Evolutionary conservation across 23 tunicate species (phyloP).

Genomic region (Ciona savignyi): DNA sequence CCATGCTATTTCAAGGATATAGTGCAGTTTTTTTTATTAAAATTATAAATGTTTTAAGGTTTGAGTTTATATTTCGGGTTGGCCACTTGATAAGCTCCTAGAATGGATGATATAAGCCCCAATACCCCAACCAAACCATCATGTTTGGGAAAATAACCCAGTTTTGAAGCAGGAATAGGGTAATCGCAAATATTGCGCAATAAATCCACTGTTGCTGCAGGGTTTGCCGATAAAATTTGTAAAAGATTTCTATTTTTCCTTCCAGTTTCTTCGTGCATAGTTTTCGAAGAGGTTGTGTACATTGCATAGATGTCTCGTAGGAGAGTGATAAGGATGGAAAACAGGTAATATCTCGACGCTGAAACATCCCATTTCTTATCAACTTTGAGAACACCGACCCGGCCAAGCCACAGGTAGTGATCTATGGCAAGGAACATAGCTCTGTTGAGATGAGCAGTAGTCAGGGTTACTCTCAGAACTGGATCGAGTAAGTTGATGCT

Average conservation of each 20-base stretch:
- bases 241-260: neutral
- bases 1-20: no score
- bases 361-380: slow-evolving; percentile 57
- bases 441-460: slow-evolving; percentile 51
- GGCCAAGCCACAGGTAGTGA: slow-evolving; percentile 82
- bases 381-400: slow-evolving; percentile 42
- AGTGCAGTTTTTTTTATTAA: no score
- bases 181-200: slow-evolving; percentile 58
- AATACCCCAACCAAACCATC: slow-evolving; percentile 68
- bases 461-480: slow-evolving; percentile 37
- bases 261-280: slow-evolving; percentile 1
- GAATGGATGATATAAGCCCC: slow-evolving; percentile 54
- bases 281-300: slow-evolving; percentile 6
- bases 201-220: slow-evolving; percentile 52
- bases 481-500: slow-evolving; percentile 49
- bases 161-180: slow-evolving; percentile 57
- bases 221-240: slow-evolving; percentile 7
- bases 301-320: slow-evolving; percentile 48
- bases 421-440: slow-evolving; percentile 42
- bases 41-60: no score
- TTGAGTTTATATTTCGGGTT: slow-evolving; percentile 39
- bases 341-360: slow-evolving; percentile 45
- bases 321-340: slow-evolving; percentile 34
- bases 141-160: slow-evolving; percentile 58
- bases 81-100: slow-evolving; percentile 65